Evolutionary conservation across 2,113 vertebrate genomes (phyloP).

Genomic region (Lucifuga dentata): DNA sequence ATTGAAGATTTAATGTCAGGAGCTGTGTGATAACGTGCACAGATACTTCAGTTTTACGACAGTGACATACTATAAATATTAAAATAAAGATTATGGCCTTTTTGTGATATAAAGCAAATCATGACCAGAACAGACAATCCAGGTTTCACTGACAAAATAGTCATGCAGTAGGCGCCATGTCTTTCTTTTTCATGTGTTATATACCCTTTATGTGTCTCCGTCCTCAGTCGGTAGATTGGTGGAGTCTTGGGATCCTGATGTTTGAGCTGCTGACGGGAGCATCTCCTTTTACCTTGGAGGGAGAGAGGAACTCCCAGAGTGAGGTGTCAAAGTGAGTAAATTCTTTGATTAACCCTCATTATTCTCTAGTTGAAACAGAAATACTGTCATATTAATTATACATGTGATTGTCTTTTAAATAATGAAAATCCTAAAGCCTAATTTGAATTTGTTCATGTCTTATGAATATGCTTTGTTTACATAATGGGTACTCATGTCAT

Average conservation of each 20-base stretch:
- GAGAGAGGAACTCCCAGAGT: conserved; percentile 91
- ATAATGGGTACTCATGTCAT: neutral
- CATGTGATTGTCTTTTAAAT: neutral
- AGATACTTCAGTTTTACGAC: too few species aligned
- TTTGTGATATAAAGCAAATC: neutral
- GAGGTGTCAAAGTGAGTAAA: conserved; percentile 91
- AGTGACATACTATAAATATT: too few species aligned
- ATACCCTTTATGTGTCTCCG: neutral
- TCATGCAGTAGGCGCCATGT: neutral
- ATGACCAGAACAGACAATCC: neutral
- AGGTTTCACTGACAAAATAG: neutral
- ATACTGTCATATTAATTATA: neutral
- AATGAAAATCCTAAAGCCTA: neutral
- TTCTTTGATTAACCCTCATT: neutral
- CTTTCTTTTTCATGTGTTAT: conserved; percentile 4
- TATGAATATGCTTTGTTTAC: neutral
- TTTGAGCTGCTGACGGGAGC: conserved; percentile 92
- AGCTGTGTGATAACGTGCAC: too few species aligned
- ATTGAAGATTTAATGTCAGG: neutral
- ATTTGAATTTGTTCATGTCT: neutral
- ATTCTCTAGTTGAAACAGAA: neutral
- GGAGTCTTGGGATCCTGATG: conserved; percentile 93
- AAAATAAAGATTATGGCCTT: too few species aligned
- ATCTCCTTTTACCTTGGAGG: conserved; percentile 92
- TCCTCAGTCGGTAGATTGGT: conserved; percentile 91